phyloP scores from a whole-genome alignment of 2,113 vertebrate species.

The Nerophis ophidion region DNA sequence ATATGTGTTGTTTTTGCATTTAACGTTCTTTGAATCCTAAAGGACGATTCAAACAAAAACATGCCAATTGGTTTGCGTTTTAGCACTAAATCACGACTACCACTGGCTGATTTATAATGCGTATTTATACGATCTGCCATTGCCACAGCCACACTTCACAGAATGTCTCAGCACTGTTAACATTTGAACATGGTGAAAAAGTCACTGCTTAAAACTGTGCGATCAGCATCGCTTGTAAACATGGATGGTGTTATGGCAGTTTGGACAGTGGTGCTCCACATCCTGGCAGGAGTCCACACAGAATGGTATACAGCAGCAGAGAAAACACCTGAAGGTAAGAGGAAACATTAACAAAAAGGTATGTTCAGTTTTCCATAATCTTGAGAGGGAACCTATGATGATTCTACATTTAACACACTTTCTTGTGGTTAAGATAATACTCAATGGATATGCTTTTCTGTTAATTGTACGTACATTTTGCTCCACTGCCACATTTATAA shows the following conservation, averaged over 20 bases:
- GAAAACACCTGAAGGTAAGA: slow-evolving; percentile 69
- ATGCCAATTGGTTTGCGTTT: no score
- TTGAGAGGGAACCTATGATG: neutral
- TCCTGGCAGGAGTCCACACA: slow-evolving; percentile 82
- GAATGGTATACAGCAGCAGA: slow-evolving; percentile 86
- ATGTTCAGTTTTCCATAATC: neutral
- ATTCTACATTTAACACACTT: no score
- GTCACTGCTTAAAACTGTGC: neutral
- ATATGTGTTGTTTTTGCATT: neutral
- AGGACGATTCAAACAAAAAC: neutral
- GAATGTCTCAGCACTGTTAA: neutral
- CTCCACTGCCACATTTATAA: no score
- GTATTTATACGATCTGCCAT: neutral
- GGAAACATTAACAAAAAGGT: neutral
- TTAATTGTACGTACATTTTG: no score
- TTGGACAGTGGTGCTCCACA: slow-evolving; percentile 82
- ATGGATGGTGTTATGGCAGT: slow-evolving; percentile 71
- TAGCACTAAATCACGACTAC: neutral
- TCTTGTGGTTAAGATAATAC: no score
- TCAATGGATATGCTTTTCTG: no score
- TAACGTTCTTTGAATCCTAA: neutral
- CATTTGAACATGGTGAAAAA: neutral
- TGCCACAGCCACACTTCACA: neutral
- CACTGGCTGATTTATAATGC: neutral
- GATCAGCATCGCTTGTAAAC: slow-evolving; percentile 73